Base-by-base conservation (phyloP, 2,797 vertebrate genomes). In the Channa striata region DNA sequence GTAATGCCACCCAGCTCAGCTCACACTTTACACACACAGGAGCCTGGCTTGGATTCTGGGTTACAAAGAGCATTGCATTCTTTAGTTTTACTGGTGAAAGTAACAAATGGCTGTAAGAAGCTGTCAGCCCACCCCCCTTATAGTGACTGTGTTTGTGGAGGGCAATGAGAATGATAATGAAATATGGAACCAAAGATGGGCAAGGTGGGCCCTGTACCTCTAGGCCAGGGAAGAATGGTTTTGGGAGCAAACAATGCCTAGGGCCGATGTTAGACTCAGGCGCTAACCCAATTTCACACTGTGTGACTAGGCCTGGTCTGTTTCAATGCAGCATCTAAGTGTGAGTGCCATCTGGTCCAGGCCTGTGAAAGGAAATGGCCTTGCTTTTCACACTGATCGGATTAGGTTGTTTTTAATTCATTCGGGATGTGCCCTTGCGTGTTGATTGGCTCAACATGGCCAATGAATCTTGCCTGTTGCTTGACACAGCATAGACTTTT, bases 241-340 rank as follows among this genome's bases (percentile, higher is more conserved):
- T 86, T 85, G 66, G 72, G 84, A 90, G 87, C 85, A 83, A 81
- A 77, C 78, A 86, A 91, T 80, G 91, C 93, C 89, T 83, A 77
- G 68, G 90, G 91, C 89, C 85, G 75, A 65, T 62, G 86, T 91
- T 91, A 90, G 89, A 92, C 78, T 78, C 80, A 90, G 91, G 91
- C 87, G 86, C 91, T 95, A 95, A 95, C 93, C 91, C 89, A 94
- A 95, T 95, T 95, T 95, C 94, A 95, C 93, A 95, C 88, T 93
- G 78, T 87, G 87, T 85, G 91, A 90, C 91, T 84, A 84, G 89
- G 80, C 80, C 90, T 78, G 88, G 87, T 78, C 88, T 91, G 87
- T 91, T 92, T 92, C 90, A 93, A 78, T 80, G 81, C 87, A 64
- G 77, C 74, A 80, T 91, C 78, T 80, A 83, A 92, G 90, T 70